Conservation (phyloP, 2,797 vertebrate species). For the Sebastes melanostomus region DNA sequence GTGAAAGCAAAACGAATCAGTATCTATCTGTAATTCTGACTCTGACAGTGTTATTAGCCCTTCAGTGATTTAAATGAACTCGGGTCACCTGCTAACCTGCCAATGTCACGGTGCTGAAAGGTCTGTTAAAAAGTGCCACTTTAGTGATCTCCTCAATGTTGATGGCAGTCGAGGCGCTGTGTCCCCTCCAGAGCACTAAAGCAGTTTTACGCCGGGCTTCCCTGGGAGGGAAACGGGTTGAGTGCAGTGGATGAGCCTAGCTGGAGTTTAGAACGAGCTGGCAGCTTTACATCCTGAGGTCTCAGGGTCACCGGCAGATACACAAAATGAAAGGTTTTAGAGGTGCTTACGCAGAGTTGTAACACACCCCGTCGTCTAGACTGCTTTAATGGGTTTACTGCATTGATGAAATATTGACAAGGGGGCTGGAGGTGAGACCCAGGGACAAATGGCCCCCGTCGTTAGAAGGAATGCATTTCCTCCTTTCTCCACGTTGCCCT, state of each 20-base stretch:
- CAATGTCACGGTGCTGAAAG: constrained; percentile 34
- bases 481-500: constrained; percentile 48
- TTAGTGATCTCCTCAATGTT: constrained; percentile 26
- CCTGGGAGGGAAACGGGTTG: constrained; percentile 41
- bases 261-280: constrained; percentile 49
- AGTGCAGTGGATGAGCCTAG: constrained; percentile 39
- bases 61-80: constrained; percentile 3
- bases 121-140: constrained; percentile 40
- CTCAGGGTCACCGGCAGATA: constrained; percentile 69
- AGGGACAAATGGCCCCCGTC: constrained; percentile 62
- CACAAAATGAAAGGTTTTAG: constrained; percentile 77
- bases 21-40: neutral
- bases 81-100: constrained; percentile 39
- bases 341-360: constrained; percentile 65
- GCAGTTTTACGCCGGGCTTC: constrained; percentile 26
- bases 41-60: neutral
- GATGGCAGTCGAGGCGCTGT: constrained; percentile 4
- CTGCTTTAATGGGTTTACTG: constrained; percentile 80
- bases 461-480: constrained; percentile 60
- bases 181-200: constrained; percentile 41
- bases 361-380: constrained; percentile 80
- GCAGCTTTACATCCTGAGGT: constrained; percentile 71
- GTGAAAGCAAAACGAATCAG: neutral
- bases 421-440: constrained; percentile 68
- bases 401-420: constrained; percentile 81